Evolutionary conservation across 2,113 vertebrate species (phyloP).

Genomic region (Aldabrachelys gigantea): DNA sequence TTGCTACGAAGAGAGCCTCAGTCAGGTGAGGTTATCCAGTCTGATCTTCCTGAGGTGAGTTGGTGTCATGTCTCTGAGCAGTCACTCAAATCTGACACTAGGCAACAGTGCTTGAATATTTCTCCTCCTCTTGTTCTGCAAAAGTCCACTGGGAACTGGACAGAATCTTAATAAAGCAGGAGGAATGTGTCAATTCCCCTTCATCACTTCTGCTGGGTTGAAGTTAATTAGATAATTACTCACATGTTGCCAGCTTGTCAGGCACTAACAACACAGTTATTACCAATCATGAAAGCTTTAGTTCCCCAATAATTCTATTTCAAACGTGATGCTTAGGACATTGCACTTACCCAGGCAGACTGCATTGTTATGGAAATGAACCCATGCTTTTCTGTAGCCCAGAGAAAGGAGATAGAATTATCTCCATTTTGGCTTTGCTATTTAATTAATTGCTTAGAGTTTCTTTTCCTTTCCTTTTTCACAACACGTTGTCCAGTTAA

Average conservation of each 20-base stretch:
- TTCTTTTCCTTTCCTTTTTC: background rate
- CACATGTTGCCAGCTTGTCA: background rate
- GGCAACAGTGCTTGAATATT: background rate
- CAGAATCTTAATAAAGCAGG: background rate
- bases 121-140: background rate
- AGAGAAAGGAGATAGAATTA: background rate
- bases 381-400: background rate
- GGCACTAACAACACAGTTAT: background rate
- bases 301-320: background rate
- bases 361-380: background rate
- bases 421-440: background rate
- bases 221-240: slow-evolving; percentile 49
- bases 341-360: fast-evolving
- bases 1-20: fast-evolving
- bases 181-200: background rate
- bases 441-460: background rate
- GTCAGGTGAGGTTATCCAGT: fast-evolving
- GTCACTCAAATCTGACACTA: background rate
- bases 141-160: background rate
- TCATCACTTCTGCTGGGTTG: background rate
- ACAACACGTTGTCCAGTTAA: fast-evolving
- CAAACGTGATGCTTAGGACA: fast-evolving
- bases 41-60: background rate
- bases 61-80: fast-evolving
- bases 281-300: background rate